Base-by-base conservation (phyloP, 2,888 invertebrate genomes). In the Euproctis similis region DNA sequence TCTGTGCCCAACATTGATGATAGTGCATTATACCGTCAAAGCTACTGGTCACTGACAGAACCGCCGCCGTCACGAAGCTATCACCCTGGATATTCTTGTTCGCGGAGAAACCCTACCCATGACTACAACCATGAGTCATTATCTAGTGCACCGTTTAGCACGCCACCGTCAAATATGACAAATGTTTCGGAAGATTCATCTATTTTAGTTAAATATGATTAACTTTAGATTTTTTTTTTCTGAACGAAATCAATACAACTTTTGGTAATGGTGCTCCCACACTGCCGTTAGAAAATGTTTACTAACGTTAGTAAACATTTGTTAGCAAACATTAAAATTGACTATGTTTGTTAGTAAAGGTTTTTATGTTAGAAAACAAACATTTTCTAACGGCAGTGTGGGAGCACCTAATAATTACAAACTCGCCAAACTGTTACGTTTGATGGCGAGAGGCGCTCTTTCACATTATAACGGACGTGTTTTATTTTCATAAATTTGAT, bases 181-280 rank as follows among this genome's bases (percentile, higher is more conserved):
- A 30, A 32, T 28, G 24, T 22, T 25, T 36, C 36, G 19, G 32
- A 36, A 8, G 28, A 33, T 25, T 33, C 32, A 32, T 25, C 30
- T 22, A 36, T 36, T 36, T 36, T 36, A 33, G 36, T 30, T 25
- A 36, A 33, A 25, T 36, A 36, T 30, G 30, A 31, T 31, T 26
- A 30, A 31, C 25, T 32, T 26, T 9, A 18, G n/a, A 18, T 18
- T 4, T 14, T 4, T 14, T 4, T 6, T 14, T 14, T 4, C 14
- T 6, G 4, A 4, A 14, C 14, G n/a, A n/a, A n/a, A n/a, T n/a
- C n/a, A n/a, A n/a, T n/a, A n/a, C n/a, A n/a, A n/a, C n/a, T n/a
- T n/a, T n/a, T n/a, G n/a, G n/a, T n/a, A n/a, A n/a, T n/a, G n/a
- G n/a, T n/a, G n/a, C n/a, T n/a, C n/a, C n/a, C n/a, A n/a, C n/a